Percentiles rank a stretch among this genome's conserved stretches.
Evolutionary conservation across 1,140 invertebrate genomes (phyloP).

Genomic region (Trachymyrmex septentrionalis): DNA sequence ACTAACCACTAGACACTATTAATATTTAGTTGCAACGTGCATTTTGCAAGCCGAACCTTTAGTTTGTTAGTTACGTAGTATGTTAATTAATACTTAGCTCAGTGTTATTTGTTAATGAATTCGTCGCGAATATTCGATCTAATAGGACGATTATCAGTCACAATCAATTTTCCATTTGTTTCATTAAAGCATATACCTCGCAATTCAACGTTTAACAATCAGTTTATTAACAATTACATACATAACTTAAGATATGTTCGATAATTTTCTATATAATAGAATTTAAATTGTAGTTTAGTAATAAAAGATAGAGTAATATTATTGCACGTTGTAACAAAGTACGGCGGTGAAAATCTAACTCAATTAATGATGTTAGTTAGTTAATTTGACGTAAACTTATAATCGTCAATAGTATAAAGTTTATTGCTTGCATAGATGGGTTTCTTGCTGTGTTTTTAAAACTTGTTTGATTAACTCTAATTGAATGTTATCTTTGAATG

Average conservation of each 20-base stretch:
- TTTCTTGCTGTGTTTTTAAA: constrained; percentile 7
- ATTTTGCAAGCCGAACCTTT: not conserved
- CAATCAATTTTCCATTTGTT: not conserved
- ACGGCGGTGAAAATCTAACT: not conserved
- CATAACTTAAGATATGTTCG: not conserved
- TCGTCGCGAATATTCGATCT: not conserved
- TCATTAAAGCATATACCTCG: not conserved
- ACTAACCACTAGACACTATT: constrained; percentile 36
- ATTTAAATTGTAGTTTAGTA: constrained; percentile 22
- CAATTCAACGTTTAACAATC: not conserved
- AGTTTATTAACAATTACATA: not conserved
- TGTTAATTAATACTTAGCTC: not conserved
- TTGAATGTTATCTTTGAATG: constrained; percentile 28
- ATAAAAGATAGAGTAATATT: constrained; percentile 5
- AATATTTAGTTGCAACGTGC: constrained; percentile 46
- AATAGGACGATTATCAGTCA: not conserved
- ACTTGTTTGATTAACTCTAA: constrained; percentile 32
- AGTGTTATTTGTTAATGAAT: constrained; percentile 4
- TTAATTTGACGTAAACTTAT: not conserved
- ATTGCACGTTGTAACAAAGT: not conserved
- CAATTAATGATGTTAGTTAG: constrained; percentile 3
- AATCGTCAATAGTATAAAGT: constrained; percentile 15
- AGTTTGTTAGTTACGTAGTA: no score
- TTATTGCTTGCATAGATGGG: constrained; percentile 27
- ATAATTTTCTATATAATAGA: constrained; percentile 11